These are phyloP conservation scores for Brachystomella parvula DNA, from an alignment of 1,140 invertebrate genomes.

Conservation along the genomic window DNA sequence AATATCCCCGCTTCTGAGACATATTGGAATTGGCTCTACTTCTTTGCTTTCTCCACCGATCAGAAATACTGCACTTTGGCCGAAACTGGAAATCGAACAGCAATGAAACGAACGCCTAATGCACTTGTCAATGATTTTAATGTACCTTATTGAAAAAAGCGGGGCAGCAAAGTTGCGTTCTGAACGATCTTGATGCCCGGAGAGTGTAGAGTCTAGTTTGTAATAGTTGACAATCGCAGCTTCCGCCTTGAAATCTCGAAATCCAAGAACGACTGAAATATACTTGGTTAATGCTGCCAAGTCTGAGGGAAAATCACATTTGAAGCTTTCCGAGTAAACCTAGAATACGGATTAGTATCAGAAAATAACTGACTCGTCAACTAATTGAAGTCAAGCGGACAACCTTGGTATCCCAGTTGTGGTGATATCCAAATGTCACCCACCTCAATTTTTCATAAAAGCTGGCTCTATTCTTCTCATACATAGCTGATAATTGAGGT, in stretches of 20 bases:
- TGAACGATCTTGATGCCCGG: conserved; percentile 85
- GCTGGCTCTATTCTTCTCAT: background rate
- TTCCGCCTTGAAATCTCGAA: conserved; percentile 62
- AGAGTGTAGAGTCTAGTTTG: conserved; percentile 77
- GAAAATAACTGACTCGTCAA: background rate
- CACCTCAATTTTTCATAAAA: conserved; percentile 66
- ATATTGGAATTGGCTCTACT: conserved; percentile 56
- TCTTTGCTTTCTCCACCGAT: conserved; percentile 63
- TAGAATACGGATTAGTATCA: conserved; percentile 37
- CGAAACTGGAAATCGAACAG: conserved; percentile 58
- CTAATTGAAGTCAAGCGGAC: conserved; percentile 3
- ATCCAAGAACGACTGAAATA: conserved; percentile 56
- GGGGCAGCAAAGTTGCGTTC: conserved; percentile 75
- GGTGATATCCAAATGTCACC: conserved; percentile 89
- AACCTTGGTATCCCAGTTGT: conserved; percentile 89
- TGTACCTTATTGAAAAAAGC: conserved; percentile 71
- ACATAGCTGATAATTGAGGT: no score
- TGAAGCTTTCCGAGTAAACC: conserved; percentile 60
- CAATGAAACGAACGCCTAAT: background rate
- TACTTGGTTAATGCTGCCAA: conserved; percentile 54
- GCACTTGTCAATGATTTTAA: background rate
- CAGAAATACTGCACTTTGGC: conserved; percentile 75
- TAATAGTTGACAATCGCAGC: conserved; percentile 94
- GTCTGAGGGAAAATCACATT: conserved; percentile 62
- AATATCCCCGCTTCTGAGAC: conserved; percentile 70